Evolutionary conservation across 2,888 invertebrate species (phyloP), one percentile per base, ranked within the genome.

Genomic region (Itoplectis maculator): DNA sequence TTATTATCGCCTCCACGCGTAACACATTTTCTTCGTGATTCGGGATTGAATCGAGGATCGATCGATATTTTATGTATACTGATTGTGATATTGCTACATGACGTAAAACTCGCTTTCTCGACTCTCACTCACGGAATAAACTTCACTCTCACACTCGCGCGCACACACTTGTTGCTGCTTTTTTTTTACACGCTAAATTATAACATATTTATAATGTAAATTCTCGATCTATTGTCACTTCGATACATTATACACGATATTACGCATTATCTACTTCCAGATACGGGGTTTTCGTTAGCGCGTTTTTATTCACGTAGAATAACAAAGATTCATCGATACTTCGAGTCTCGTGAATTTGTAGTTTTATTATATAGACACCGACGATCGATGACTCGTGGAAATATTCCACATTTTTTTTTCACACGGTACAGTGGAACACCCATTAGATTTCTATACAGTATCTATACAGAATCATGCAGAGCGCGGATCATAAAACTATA

Each of bases 1-100:
- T 81, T 75, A 78, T 81, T 78, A 74, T 69, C 63, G 73, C 61
- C 59, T 49, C 42, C 73, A 54, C 63, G 65, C 59, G 37, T 40
- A 45, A 56, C 73, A 73, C 73, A 68, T 63, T 63, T 9, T 81
- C 29, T 9, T 81, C 29, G 15, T 73, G 51, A 73, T 51, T 51
- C 29, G 11, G 45, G 13, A 49, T 68, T 49, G 13, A 20, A 9
- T 51, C 73, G 61, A 74, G 45, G 18, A 40, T 61, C 42, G 7
- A 45, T 74, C 45, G 69, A 68, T 51, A 65, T 68, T 40, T 59
- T 45, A 45, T 72, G 15, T 68, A 18, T 63, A 15, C 37, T 18
- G 68, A 68, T 78, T 66, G 68, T 35, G 65, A 73, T 73, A 73
- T 79, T 61, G 73, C 79, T 74, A 72, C 37, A 35, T 68, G 47